Conservation (phyloP, 1,140 invertebrate genomes). For the Halesus radiatus region DNA sequence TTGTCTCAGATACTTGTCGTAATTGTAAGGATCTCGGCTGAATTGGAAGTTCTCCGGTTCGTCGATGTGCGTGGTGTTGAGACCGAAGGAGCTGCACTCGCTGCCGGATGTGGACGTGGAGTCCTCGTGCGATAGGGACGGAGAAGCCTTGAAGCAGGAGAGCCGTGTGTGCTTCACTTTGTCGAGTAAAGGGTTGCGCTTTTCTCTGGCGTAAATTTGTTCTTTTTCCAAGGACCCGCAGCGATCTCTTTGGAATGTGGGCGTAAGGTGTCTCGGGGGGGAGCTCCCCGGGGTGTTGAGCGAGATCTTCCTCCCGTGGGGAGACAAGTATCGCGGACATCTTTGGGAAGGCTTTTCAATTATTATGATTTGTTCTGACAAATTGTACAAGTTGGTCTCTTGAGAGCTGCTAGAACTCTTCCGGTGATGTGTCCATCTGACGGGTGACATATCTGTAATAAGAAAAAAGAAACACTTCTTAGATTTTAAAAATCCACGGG, state of each 20-base stretch:
- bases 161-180: slow-evolving; percentile 80
- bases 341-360: slow-evolving; percentile 70
- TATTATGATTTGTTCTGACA: slow-evolving; percentile 72
- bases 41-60: slow-evolving; percentile 66
- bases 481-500: too few relatives aligned
- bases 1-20: slow-evolving; percentile 67
- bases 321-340: slow-evolving; percentile 62
- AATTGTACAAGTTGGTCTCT: slow-evolving; percentile 78
- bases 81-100: slow-evolving; percentile 70
- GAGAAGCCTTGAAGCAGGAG: slow-evolving; percentile 76
- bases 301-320: slow-evolving; percentile 65
- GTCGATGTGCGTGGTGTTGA: slow-evolving; percentile 62
- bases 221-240: slow-evolving; percentile 70
- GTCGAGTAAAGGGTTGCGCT: slow-evolving; percentile 78
- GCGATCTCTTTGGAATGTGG: slow-evolving; percentile 58
- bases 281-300: slow-evolving; percentile 65
- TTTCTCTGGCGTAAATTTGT: slow-evolving; percentile 70
- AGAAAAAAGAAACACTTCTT: slow-evolving; percentile 42
- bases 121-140: slow-evolving; percentile 65
- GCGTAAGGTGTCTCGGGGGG: slow-evolving; percentile 63
- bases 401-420: slow-evolving; percentile 78
- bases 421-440: slow-evolving; percentile 74
- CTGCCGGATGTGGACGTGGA: slow-evolving; percentile 68
- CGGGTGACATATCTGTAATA: slow-evolving; percentile 77
- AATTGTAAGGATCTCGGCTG: slow-evolving; percentile 61